Evolutionary conservation across 2,797 vertebrate species (phyloP), one percentile per base, ranked within the genome.

Genomic region (Gymnoscopelus microlampas): DNA sequence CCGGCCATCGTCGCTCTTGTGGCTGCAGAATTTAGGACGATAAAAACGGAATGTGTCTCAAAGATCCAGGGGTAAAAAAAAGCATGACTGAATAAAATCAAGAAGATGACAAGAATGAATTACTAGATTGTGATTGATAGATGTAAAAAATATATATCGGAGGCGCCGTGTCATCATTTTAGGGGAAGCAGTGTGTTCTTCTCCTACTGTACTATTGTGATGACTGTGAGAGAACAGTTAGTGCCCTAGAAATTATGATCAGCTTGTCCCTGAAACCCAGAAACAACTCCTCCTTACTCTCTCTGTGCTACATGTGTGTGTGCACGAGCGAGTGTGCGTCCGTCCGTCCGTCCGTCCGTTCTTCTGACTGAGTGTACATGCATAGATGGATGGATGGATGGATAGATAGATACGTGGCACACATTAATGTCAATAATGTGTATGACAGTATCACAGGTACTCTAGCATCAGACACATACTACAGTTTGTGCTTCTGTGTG

Each of bases 231-330:
- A 65, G 50, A 61, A 55, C 50, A 59, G 39, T 44, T 44, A 44
- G 32, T 59, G 57, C 6, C 50, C 35, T 15, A 35, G 59, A 51
- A 60, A 71, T n/a, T 10, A 15, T 47, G 32, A 56, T 13, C 6
- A 62, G 51, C 53, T 55, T 70, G 59, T 54, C 67, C 67, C 59
- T 62, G 59, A 70, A 62, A 65, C 70, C 70, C 13, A 51, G 35
- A 59, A 50, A 49, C 54, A 56, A 54, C 26, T 12, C 19, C 13
- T 26, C 19, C 53, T 56, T 24, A 56, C 35, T 14, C 6, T 24
- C 32, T 55, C 29, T 44, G 39, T 10, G 39, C 61, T 65, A 4
- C 13, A 26, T 50, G 44, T 13, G 44, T 54, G 9, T 51, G 14
- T 53, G 15, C 19, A 19, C 19, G 19, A 19, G 19, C 19, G 19